Evolutionary conservation across 2,888 invertebrate genomes (phyloP), one percentile per base, ranked within the genome.

Genomic region (Coenonympha glycerion): DNA sequence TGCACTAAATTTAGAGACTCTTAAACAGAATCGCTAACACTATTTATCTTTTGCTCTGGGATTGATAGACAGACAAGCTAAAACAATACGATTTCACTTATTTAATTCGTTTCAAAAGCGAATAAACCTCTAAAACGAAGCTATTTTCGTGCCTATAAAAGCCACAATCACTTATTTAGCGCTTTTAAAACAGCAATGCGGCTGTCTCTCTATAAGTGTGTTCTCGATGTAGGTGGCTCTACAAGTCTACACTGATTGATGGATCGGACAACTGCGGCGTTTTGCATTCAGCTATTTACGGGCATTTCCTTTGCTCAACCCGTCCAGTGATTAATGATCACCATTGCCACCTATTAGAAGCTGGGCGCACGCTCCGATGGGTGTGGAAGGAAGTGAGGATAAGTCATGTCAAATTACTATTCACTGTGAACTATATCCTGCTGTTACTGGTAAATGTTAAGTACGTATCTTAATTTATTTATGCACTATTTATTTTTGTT

Each of bases 211-310:
- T 6, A 24, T n/a, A n/a, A n/a, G n/a, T n/a, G n/a, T n/a, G n/a
- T 33, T 24, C 22, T 55, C 53, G 40, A 48, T 46, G 47, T 55
- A 49, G 45, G 19, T 42, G 30, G 37, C 37, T 41, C 54, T 34
- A 58, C 58, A 60, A 59, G n/a, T n/a, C n/a, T n/a, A n/a, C 60
- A 72, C 76, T 86, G 86, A 86, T 86, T 84, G 85, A 86, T 86
- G 85, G 37, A 79, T 76, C 73, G 70, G 80, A 79, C 84, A 81
- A 84, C 79, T 80, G 78, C 75, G 76, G 78, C 78, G 79, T 86
- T 85, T 86, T 86, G 85, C 85, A 84, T 86, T 80, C 73, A 79
- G 77, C 84, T 86, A 86, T 86, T 86, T 86, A 85, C 84, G 82
- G 82, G 80, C 73, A 82, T 83, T 84, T 85, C 84, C 83, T 85